Evolutionary conservation across 1,140 invertebrate genomes (phyloP), one percentile per base, ranked within the genome.

Genomic region (Bradysia coprophila): DNA sequence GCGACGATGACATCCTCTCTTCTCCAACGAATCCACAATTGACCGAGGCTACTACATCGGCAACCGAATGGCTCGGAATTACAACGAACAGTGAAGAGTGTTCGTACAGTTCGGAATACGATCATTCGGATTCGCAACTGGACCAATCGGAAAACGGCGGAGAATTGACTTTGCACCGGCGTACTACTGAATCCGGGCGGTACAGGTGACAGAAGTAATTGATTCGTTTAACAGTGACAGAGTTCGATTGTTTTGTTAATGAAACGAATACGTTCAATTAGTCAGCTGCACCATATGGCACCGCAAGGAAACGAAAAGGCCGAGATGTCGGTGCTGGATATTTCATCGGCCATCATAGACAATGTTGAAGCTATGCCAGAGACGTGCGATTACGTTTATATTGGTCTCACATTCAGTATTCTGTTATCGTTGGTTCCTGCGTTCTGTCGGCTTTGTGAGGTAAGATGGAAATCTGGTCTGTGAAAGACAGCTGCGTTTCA

Each of bases 211-310:
- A 75, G 78, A 64, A 81, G 81, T 83, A 62, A 61, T 48, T 62
- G 21, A n/a, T 45, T n/a, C 42, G 38, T 34, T 42, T 39, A 39
- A 34, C 33, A 21, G 42, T 41, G 21, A 37, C 38, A 20, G 40
- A n/a, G n/a, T n/a, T 36, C 8, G 15, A 24, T 19, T 21, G 18
- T 8, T 36, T 2, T 36, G 11, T 10, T 21, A 15, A 19, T 3
- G 4, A 4, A 28, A 24, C 13, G 4, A 41, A 6, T 28, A 41
- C 4, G 5, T 19, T 41, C 21, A 15, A 45, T 47, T 53, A 89
- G 87, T 92, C 41, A 92, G 85, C 47, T 95, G 91, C 56, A 89
- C 88, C 28, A 85, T 95, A 60, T 96, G 90, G 89, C 86, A 93
- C 56, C 72, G 74, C 36, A 71, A 77, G 15, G 85, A 90, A 48